Conservation (phyloP, 2,888 invertebrate species). For the Epinotia ramella region DNA sequence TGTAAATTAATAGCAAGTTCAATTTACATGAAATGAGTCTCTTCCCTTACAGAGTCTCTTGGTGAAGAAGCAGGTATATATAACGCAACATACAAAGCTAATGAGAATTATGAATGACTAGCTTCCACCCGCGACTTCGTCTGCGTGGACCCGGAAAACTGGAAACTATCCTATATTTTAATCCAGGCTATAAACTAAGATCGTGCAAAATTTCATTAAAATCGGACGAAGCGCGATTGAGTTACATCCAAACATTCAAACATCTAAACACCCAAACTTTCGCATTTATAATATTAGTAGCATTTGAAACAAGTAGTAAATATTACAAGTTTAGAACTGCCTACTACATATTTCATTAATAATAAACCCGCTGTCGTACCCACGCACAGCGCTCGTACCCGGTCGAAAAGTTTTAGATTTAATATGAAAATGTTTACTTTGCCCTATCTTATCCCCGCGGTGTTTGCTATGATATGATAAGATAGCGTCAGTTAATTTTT, state of each 20-base stretch:
- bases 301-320: background rate
- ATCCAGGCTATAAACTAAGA: no score
- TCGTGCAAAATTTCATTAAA: no score
- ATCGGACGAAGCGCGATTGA: no score
- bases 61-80: conserved; percentile 78
- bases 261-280: no score
- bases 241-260: no score
- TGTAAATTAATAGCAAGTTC: background rate
- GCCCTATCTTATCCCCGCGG: conserved; percentile 70
- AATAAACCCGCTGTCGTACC: conserved; percentile 2
- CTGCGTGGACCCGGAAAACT: no score
- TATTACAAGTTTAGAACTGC: background rate
- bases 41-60: conserved; percentile 86
- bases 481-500: conserved; percentile 69
- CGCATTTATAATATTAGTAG: no score
- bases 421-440: conserved; percentile 69
- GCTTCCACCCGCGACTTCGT: conserved; percentile 85
- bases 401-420: conserved; percentile 51
- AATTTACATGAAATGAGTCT: background rate
- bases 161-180: no score
- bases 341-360: background rate
- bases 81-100: no score
- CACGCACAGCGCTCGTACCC: no score
- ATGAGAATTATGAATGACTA: no score
- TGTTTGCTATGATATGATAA: conserved; percentile 81